phyloP scores from a whole-genome alignment of 2,888 invertebrate species.

The Drosophila heteroneura region DNA sequence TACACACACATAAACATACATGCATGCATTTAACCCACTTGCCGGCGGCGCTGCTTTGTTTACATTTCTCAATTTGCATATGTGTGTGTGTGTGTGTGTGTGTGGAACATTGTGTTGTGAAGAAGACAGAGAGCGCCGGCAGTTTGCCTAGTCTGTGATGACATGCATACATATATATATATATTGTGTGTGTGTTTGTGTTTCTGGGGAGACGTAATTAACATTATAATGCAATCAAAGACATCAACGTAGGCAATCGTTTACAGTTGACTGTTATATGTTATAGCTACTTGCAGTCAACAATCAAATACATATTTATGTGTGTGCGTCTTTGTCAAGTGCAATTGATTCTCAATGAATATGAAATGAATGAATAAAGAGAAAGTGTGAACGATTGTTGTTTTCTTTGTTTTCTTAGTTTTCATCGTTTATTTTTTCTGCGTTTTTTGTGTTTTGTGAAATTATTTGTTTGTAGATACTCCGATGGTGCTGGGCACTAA shows the following conservation, averaged over 20 bases:
- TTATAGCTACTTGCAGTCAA: slow-evolving; percentile 1
- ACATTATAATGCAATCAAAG: slow-evolving; percentile 10
- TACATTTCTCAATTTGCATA: slow-evolving; percentile 34
- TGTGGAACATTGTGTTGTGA: not conserved
- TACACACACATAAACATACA: not conserved
- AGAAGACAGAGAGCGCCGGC: slow-evolving; percentile 5
- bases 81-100: not conserved
- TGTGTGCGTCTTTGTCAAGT: not conserved
- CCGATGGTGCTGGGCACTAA: not conserved
- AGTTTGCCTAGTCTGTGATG: slow-evolving; percentile 15
- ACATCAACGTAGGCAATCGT: not conserved
- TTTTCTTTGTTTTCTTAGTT: too few relatives aligned
- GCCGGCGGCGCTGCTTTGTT: slow-evolving; percentile 26
- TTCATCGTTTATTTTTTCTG: too few relatives aligned
- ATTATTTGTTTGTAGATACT: not conserved
- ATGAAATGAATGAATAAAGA: slow-evolving; percentile 14
- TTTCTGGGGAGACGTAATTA: slow-evolving; percentile 2
- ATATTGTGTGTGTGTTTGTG: not conserved
- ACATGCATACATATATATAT: slow-evolving; percentile 15
- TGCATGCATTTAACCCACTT: not conserved
- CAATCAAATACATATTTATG: not conserved
- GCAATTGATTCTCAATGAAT: slow-evolving; percentile 8
- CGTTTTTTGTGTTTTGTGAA: not conserved
- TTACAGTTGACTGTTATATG: not conserved
- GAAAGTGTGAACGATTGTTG: slow-evolving; percentile 11